Base-by-base conservation (phyloP, 2,888 invertebrate species). In the Rhagium mordax region DNA sequence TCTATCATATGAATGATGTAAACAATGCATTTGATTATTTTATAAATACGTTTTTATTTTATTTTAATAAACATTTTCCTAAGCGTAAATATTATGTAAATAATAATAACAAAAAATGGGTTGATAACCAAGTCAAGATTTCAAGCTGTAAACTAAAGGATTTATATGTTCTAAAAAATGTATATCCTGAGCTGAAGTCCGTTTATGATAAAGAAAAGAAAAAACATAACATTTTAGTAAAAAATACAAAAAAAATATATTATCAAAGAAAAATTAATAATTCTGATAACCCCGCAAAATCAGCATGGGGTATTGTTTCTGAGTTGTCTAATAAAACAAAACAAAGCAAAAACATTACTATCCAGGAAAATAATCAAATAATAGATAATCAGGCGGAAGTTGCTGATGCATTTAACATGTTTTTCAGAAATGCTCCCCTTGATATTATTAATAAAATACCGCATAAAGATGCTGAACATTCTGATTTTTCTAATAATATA, bases 171-270 rank as follows among this genome's bases (percentile, higher is more conserved):
- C 29, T 59, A 59, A 3, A 10, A 7, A 10, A 21, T 10, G 2
- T 15, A 8, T 27, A 15, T 16, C 59, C 59, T 15, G 29, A 59
- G 29, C 15, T 29, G 7, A n/a, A 6, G 6, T 1, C 13, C 29
- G 27, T 59, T 2, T 59, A 59, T 59, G 16, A 33, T 29, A 27
- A 27, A 7, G 13, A 24, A n/a, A 29, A 59, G 15, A 59, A 29
- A 6, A 24, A 6, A 2, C 55, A 55, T 15, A 6, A 59, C 8
- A 4, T 13, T n/a, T 24, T 59, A 8, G 8, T 65, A 24, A 20
- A 49, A n/a, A 48, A 51, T 15, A 65, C 21, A 21, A 65, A 65
- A 48, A 65, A 51, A 49, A 24, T 1, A 2, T 65, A 65, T 49
- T 49, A 65, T 49, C 65, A 49, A 48, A 65, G 24, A 49, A 51